phyloP scores from a whole-genome alignment of 1,140 invertebrate species.

The Sycobia sp. region DNA sequence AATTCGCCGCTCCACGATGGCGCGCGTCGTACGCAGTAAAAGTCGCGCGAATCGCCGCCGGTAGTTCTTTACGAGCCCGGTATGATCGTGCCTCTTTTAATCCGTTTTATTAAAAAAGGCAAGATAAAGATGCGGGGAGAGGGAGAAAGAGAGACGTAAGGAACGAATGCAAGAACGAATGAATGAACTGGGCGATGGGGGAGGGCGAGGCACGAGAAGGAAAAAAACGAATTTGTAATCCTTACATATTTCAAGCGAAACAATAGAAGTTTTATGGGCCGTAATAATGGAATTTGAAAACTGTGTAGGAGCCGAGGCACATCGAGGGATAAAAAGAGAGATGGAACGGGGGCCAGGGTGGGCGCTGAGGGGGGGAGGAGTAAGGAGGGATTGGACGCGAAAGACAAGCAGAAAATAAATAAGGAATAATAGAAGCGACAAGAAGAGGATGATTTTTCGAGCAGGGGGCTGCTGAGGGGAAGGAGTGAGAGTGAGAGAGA shows the following conservation, averaged over 20 bases:
- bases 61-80: conserved; percentile 3
- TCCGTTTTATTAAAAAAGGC: not conserved
- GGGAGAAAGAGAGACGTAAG: not conserved
- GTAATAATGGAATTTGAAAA: conserved; percentile 37
- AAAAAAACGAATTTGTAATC: conserved; percentile 23
- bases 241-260: conserved; percentile 32
- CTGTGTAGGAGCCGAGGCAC: conserved; percentile 26
- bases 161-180: too few relatives aligned
- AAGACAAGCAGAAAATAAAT: conserved; percentile 34
- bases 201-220: not conserved
- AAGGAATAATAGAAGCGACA: conserved; percentile 36
- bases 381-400: conserved; percentile 3
- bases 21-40: too few relatives aligned
- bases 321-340: conserved; percentile 27
- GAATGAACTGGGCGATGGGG: too few relatives aligned
- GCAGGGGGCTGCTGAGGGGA: not conserved
- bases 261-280: conserved; percentile 34
- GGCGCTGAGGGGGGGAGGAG: not conserved
- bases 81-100: conserved; percentile 16
- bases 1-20: not conserved
- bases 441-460: conserved; percentile 26
- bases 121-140: not conserved
- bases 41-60: not conserved
- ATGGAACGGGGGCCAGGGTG: not conserved
- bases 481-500: conserved; percentile 2